These are phyloP conservation scores for Nesogale talazaci DNA, from an alignment of 2,113 vertebrate genomes.

Conservation along the genomic window DNA sequence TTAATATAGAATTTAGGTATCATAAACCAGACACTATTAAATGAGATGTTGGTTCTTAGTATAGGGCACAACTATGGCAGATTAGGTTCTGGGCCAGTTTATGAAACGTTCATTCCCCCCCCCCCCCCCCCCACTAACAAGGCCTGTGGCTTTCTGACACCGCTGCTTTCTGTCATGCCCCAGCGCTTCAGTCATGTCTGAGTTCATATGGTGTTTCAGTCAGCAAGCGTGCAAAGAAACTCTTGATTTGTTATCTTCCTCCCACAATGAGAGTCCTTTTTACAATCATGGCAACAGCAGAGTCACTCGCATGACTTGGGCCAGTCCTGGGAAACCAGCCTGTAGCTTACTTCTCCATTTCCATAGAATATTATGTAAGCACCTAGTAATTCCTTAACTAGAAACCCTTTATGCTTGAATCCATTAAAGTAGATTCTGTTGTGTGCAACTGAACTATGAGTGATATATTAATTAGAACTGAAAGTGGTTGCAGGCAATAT, in stretches of 20 bases:
- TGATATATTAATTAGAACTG: constrained; percentile 40
- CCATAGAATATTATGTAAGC: constrained; percentile 8
- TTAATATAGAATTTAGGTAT: constrained; percentile 7
- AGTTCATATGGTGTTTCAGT: background rate
- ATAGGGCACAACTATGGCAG: background rate
- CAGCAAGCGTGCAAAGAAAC: background rate
- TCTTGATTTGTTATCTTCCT: background rate
- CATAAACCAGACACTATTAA: background rate
- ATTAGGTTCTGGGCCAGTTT: background rate
- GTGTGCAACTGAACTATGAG: background rate
- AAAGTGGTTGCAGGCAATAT: constrained; percentile 1
- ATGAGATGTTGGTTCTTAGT: constrained; percentile 5
- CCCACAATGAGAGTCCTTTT: background rate
- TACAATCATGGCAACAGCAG: background rate
- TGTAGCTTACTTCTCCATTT: background rate
- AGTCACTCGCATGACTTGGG: background rate
- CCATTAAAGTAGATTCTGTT: constrained; percentile 34
- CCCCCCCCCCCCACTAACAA: background rate
- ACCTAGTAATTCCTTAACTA: background rate
- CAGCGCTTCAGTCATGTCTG: background rate
- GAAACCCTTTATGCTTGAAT: constrained; percentile 20
- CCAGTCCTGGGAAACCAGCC: background rate
- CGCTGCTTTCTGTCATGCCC: background rate
- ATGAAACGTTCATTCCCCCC: background rate
- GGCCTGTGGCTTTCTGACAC: background rate